These are phyloP conservation scores for Acrocephalus kingi DNA, from an alignment of 2,113 vertebrate species.

Conservation along the genomic window DNA sequence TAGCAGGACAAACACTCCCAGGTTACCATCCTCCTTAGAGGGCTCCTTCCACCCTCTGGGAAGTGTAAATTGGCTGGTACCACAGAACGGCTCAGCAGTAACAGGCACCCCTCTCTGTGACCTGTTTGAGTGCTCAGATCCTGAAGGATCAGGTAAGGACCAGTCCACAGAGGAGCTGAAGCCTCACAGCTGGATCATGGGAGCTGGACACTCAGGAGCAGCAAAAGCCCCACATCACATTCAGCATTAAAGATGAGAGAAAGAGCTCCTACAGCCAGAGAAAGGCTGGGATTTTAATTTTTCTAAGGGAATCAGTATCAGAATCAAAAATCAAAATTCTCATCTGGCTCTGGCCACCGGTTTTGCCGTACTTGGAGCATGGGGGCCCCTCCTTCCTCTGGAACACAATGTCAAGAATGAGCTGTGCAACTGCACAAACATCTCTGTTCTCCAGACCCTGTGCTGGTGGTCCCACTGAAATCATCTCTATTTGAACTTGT, in stretches of 20 bases:
- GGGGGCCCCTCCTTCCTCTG: background rate
- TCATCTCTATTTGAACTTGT: background rate
- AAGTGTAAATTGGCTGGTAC: background rate
- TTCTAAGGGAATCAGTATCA: background rate
- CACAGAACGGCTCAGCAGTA: background rate
- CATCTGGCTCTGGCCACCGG: fast-evolving
- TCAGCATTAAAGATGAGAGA: background rate
- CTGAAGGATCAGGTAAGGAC: background rate
- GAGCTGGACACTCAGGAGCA: background rate
- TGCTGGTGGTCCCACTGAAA: background rate
- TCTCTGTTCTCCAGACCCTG: background rate
- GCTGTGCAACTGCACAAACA: background rate
- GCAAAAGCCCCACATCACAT: background rate
- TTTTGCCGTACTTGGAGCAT: background rate
- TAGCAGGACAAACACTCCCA: background rate
- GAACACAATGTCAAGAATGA: background rate
- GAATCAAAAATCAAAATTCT: background rate
- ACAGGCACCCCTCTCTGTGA: background rate
- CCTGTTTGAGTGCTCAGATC: background rate
- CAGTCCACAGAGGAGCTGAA: background rate
- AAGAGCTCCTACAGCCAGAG: background rate
- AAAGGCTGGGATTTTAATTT: background rate
- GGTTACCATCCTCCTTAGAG: background rate
- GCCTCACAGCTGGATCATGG: background rate
- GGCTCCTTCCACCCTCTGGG: background rate